These are phyloP conservation scores for Hypolimnas misippus DNA, from an alignment of 2,888 invertebrate species.

Conservation along the genomic window DNA sequence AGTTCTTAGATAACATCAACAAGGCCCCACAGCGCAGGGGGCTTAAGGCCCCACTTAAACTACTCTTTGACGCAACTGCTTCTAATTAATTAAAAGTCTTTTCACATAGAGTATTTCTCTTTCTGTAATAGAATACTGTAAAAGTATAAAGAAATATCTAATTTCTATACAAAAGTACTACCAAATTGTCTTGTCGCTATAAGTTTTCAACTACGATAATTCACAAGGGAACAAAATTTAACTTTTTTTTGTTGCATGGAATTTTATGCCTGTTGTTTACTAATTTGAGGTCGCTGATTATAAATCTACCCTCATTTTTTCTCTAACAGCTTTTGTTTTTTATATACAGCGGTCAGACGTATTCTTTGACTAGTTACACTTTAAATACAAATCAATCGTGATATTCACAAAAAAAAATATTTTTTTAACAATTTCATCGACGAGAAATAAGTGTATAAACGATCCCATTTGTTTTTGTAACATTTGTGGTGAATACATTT, in stretches of 20 bases:
- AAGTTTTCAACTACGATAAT: too few relatives aligned
- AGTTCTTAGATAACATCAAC: background rate
- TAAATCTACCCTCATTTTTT: constrained; percentile 23
- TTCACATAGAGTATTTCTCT: too few relatives aligned
- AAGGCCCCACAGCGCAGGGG: too few relatives aligned
- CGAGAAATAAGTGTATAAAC: background rate
- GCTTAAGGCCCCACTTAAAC: too few relatives aligned
- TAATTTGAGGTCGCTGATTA: constrained; percentile 23
- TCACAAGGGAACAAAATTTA: constrained; percentile 18
- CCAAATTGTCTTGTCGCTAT: too few relatives aligned
- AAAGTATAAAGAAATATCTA: too few relatives aligned
- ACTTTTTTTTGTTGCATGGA: constrained; percentile 22
- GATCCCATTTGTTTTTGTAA: background rate
- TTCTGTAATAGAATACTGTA: too few relatives aligned
- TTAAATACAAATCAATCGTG: background rate
- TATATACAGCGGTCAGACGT: constrained; percentile 13
- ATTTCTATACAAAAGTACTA: too few relatives aligned
- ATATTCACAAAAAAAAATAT: background rate
- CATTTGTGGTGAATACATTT: background rate
- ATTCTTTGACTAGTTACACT: constrained; percentile 11
- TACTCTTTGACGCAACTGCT: too few relatives aligned
- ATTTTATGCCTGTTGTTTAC: constrained; percentile 22
- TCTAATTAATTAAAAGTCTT: too few relatives aligned
- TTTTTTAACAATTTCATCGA: background rate
- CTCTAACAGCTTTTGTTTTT: constrained; percentile 16